Evolutionary conservation across 2,797 vertebrate genomes (phyloP).

Genomic region (Halcyon badia): DNA sequence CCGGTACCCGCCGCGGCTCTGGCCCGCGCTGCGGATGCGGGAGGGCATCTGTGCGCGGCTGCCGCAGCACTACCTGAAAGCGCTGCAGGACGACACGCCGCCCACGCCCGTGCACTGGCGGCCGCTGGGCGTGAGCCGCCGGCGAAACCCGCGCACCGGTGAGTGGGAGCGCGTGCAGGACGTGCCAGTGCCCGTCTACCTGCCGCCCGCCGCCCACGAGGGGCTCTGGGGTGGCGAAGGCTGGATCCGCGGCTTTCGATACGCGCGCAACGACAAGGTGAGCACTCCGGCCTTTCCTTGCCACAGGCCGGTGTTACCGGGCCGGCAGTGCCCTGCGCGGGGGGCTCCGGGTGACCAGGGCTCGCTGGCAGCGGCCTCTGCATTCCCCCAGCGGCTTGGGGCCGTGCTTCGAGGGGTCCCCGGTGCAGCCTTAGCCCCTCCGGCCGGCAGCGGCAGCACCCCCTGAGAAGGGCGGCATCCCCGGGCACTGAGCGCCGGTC

Average conservation of each 20-base stretch:
- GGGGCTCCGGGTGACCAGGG: slow-evolving; percentile 66
- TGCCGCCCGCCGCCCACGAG: slow-evolving; percentile 86
- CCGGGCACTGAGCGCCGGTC: background rate
- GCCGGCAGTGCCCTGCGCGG: background rate
- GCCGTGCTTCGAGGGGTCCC: no score
- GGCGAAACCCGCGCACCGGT: slow-evolving; percentile 83
- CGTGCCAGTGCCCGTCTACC: slow-evolving; percentile 86
- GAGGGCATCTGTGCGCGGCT: slow-evolving; percentile 90
- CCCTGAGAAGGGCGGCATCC: background rate
- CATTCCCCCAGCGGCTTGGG: background rate
- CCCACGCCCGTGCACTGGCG: slow-evolving; percentile 89
- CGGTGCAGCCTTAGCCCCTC: background rate
- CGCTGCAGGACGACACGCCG: slow-evolving; percentile 77
- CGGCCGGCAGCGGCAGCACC: background rate
- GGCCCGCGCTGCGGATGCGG: slow-evolving; percentile 85
- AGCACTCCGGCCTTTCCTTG: background rate
- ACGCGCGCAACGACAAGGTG: slow-evolving; percentile 91
- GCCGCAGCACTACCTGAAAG: slow-evolving; percentile 88
- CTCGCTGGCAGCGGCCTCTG: background rate
- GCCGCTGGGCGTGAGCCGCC: slow-evolving; percentile 84
- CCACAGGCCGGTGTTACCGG: accelerated
- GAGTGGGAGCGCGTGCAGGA: slow-evolving; percentile 89
- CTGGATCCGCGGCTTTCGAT: slow-evolving; percentile 88
- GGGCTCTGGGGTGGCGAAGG: slow-evolving; percentile 97
- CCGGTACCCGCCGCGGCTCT: slow-evolving; percentile 85